Evolutionary conservation across 2,113 vertebrate genomes (phyloP).

Genomic region (Manacus vitellinus): DNA sequence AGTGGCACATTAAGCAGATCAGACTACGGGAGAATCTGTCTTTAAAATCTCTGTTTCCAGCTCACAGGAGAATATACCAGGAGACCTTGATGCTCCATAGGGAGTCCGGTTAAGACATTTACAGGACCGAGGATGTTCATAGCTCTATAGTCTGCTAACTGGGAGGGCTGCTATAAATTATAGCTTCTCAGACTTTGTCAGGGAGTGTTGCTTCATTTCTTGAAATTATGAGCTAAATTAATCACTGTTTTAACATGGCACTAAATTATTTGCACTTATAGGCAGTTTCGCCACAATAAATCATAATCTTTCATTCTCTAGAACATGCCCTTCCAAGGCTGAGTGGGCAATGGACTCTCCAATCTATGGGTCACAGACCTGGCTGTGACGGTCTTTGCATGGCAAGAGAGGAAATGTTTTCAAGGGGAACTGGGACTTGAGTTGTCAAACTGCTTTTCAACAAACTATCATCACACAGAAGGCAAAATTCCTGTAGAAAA

Average conservation of each 20-base stretch:
- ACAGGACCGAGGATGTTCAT: background rate
- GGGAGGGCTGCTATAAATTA: background rate
- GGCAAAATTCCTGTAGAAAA: background rate
- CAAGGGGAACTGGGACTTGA: background rate
- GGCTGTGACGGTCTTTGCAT: background rate
- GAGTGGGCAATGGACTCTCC: background rate
- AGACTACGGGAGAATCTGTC: background rate
- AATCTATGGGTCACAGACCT: background rate
- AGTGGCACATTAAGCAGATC: background rate
- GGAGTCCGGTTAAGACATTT: background rate
- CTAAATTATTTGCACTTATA: background rate
- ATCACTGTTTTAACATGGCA: background rate
- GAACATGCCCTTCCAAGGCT: background rate
- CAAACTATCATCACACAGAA: rapidly evolving
- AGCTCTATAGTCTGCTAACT: background rate
- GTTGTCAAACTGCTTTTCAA: background rate
- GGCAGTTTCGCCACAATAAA: background rate
- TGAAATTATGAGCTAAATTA: constrained; percentile 28
- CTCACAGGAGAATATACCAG: background rate
- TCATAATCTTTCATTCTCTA: background rate
- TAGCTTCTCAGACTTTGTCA: background rate
- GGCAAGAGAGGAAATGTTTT: background rate
- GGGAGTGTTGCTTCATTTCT: background rate
- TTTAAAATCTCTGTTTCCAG: background rate
- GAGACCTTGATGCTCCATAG: background rate